Evolutionary conservation across 92 coral and sea anemone species (phyloP), one percentile per base, ranked within the genome.

Genomic region (Porites rus): DNA sequence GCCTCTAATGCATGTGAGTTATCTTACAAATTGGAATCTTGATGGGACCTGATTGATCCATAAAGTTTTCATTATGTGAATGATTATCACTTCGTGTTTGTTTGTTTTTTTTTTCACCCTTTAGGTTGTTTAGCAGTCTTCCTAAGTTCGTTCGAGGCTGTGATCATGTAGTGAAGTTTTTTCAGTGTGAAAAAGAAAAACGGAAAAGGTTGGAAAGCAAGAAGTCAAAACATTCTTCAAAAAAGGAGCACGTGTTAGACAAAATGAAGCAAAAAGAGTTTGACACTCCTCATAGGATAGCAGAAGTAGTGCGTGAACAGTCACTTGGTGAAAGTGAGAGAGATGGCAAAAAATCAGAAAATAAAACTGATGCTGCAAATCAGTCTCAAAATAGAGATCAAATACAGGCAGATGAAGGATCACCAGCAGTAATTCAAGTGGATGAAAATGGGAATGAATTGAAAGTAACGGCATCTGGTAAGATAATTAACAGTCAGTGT

Each of bases 81-180:
- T 9, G 46, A 59, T 46, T 8, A 17, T 9, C 12, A 60, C 38
- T 19, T 43, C 8, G 12, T 14, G 12, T 62, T 2, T 6, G 61
- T 10, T 63, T 18, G n/a, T 4, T 14, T 72, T 51, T 46, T 8
- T 46, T 53, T 31, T 2, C 76, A 31, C 25, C 14, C 38, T 67
- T 54, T 53, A 80, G 98, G 84, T 85, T 89, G 74, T 92, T 94
- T 65, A 92, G 93, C 69, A 89, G 90, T 64, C 93, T 94, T 21
- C 98, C 98, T n/a, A 81, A 75, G 60, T 92, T 94, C 88, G 98
- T 94, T 3, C 95, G 89, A 72, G 95, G 98, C 52, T 94, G 98
- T 77, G 98, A 94, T 50, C 98, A 94, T 72, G 95, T 94, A 11
- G 76, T 92, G 53, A 92, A 84, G 65, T 94, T 94, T 77, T 94